phyloP scores from a whole-genome alignment of 2,113 vertebrate genomes.

The Thalassarche chlororhynchos region DNA sequence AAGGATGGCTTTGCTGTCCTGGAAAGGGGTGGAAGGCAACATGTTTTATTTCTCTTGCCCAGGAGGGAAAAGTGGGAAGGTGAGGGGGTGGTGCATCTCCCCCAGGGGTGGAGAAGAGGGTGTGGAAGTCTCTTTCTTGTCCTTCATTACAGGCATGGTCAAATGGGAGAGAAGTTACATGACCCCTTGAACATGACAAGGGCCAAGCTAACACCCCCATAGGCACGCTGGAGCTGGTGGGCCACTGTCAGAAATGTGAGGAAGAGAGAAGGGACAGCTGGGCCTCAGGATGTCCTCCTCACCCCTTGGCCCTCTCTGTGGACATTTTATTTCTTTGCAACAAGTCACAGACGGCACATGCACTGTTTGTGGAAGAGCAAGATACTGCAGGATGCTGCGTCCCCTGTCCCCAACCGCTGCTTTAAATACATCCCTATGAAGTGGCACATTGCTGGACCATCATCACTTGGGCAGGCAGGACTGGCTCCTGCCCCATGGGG shows the following conservation, averaged over 20 bases:
- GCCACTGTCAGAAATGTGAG: background rate
- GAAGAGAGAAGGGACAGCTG: background rate
- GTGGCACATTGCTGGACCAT: background rate
- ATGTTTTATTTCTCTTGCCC: background rate
- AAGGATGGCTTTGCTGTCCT: constrained; percentile 4
- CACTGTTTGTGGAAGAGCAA: background rate
- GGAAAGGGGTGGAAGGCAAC: background rate
- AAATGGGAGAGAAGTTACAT: background rate
- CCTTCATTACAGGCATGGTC: background rate
- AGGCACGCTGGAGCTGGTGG: background rate
- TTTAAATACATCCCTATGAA: background rate
- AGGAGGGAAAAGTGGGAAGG: background rate
- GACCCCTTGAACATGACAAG: background rate
- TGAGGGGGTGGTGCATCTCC: background rate
- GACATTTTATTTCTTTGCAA: background rate
- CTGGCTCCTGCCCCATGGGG: background rate
- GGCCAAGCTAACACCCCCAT: background rate
- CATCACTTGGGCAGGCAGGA: background rate
- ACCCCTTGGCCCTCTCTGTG: background rate
- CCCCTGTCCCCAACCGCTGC: fast-evolving
- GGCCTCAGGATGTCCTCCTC: background rate
- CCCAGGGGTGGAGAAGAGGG: background rate
- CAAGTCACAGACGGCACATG: background rate
- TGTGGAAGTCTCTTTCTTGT: background rate
- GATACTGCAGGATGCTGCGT: background rate